Evolutionary conservation across 2,888 invertebrate species (phyloP), one percentile per base, ranked within the genome.

Genomic region (Diabrotica balteata): DNA sequence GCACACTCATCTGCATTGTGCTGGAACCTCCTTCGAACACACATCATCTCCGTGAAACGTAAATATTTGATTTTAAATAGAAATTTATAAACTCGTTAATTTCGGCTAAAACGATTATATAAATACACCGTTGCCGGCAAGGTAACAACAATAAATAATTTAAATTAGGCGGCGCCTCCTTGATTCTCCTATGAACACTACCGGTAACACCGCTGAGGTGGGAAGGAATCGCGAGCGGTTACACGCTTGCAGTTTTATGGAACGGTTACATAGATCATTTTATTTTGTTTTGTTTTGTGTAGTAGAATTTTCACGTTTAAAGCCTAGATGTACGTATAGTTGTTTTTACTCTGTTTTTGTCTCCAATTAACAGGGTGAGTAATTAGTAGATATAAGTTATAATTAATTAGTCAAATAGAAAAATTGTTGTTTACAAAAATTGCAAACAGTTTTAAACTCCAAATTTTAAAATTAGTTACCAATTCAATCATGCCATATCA

Each of bases 91-190:
- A 73, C 69, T 69, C 70, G 71, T 74, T 74, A 71, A 69, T 67
- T 64, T 69, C 69, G 47, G 63, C 59, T 59, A 66, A 60, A 59
- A 64, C 62, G 73, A 69, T 67, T 70, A 69, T 74, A 69, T 71
- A 73, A 72, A 73, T 74, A 73, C 60, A 67, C 64, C 62, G 60
- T 43, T 65, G 63, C 67, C 67, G 66, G 68, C 66, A 74, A 73
- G 72, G 72, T 73, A 75, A 71, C 62, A 72, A 68, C 68, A 72
- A 75, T 75, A 75, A 75, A 75, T 75, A 75, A 70, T 72, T 66
- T 60, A 69, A 72, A 71, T 69, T 73, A 70, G 67, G 67, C 65
- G 72, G 69, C 74, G 69, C 73, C 69, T 68, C 51, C 63, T 63
- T 60, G 63, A 57, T 60, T 52, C 58, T 57, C 45, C 22, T 58